Conservation (phyloP, 2,113 vertebrate species). For the Sinocyclocheilus grahami region DNA sequence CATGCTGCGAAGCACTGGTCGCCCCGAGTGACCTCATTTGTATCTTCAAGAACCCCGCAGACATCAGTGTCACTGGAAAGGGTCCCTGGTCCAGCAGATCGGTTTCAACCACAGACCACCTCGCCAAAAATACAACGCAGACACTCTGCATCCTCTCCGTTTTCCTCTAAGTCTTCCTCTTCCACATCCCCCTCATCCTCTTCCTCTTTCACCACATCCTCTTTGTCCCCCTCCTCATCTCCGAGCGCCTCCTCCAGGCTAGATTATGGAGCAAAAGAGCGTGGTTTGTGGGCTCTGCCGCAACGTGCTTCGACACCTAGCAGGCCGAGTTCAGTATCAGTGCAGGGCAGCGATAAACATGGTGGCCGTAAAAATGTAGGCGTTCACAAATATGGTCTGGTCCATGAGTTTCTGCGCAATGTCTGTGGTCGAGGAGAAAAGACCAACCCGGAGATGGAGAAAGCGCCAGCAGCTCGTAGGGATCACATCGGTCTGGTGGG, state of each 20-base stretch:
- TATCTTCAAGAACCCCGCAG: constrained; percentile 82
- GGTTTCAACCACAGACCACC: constrained; percentile 79
- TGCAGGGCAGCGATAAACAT: constrained; percentile 54
- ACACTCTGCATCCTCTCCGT: constrained; percentile 58
- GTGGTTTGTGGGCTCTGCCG: constrained; percentile 82
- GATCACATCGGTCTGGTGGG: constrained; percentile 56
- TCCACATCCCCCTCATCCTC: constrained; percentile 23
- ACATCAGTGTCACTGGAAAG: constrained; percentile 88
- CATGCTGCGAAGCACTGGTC: constrained; percentile 81
- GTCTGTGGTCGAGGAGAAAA: constrained; percentile 89
- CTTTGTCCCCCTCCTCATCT: constrained; percentile 54
- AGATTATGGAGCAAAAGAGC: constrained; percentile 75
- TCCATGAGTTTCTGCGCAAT: constrained; percentile 93
- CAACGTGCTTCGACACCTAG: constrained; percentile 81
- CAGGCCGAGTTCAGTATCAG: constrained; percentile 52
- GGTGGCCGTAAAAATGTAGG: constrained; percentile 71
- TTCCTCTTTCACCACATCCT: constrained; percentile 48
- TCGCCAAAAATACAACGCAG: constrained; percentile 91
- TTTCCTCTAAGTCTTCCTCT: constrained; percentile 35
- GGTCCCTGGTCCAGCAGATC: constrained; percentile 79
- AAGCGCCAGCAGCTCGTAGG: not conserved
- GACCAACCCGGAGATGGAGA: constrained; percentile 65
- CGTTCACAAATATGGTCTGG: constrained; percentile 84
- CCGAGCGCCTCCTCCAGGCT: constrained; percentile 68
- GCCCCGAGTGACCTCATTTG: constrained; percentile 78